Conservation (phyloP, 2,888 invertebrate genomes). For the Laothoe populi region DNA sequence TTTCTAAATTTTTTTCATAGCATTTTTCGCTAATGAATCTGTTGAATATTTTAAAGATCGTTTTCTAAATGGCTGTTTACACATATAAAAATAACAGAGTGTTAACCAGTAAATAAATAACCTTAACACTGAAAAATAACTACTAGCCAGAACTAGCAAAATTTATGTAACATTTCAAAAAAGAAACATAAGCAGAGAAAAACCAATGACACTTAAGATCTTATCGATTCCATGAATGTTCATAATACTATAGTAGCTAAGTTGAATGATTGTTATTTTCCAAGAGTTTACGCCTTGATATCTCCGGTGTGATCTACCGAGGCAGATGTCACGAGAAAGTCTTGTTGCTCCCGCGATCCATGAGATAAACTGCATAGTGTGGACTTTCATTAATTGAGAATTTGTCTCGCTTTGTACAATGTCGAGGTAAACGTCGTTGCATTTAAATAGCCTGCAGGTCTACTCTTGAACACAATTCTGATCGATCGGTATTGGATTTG, state of each 20-base stretch:
- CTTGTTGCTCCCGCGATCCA: constrained; percentile 50
- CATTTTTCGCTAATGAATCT: no score
- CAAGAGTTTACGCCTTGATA: constrained; percentile 44
- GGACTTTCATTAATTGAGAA: constrained; percentile 53
- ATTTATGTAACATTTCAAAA: not conserved
- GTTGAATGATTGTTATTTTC: constrained; percentile 48
- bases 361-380: constrained; percentile 55
- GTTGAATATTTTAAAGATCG: no score
- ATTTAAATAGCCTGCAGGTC: not conserved
- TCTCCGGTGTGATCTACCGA: constrained; percentile 56
- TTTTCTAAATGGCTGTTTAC: no score
- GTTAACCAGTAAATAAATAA: no score
- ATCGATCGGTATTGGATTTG: no score
- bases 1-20: no score
- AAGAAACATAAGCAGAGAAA: not conserved
- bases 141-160: not conserved
- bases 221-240: constrained; percentile 8
- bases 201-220: not conserved
- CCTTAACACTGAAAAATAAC: not conserved
- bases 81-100: no score
- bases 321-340: constrained; percentile 68
- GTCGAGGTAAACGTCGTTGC: not conserved
- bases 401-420: constrained; percentile 41
- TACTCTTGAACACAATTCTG: no score
- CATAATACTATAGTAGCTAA: constrained; percentile 19